phyloP scores from a whole-genome alignment of 2,113 vertebrate species.

The Paramormyrops kingsleyae region DNA sequence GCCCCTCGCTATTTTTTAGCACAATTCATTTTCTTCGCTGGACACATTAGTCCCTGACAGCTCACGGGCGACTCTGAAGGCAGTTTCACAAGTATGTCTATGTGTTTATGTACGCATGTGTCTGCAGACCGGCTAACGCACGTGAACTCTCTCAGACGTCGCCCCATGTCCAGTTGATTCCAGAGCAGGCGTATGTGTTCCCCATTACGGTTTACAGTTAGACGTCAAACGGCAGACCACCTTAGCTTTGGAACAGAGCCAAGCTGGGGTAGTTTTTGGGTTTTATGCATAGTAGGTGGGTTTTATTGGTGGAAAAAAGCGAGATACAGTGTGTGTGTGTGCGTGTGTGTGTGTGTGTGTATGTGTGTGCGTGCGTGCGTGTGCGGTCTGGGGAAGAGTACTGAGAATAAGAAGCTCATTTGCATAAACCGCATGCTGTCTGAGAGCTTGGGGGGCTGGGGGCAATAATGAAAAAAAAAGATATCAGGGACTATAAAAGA shows the following conservation, averaged over 20 bases:
- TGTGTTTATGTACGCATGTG: background rate
- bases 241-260: background rate
- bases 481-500: constrained; percentile 56
- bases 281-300: constrained; percentile 31
- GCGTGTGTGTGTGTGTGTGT: constrained; percentile 53
- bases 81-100: background rate
- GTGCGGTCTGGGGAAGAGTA: constrained; percentile 53
- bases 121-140: background rate
- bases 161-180: background rate
- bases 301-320: constrained; percentile 52
- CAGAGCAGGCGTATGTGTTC: background rate
- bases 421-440: constrained; percentile 80
- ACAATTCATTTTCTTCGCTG: constrained; percentile 67
- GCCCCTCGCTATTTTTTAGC: constrained; percentile 50
- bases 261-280: constrained; percentile 21
- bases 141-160: background rate
- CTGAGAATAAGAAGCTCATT: constrained; percentile 73
- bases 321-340: constrained; percentile 40
- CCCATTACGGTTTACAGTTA: background rate
- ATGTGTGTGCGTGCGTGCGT: constrained; percentile 63
- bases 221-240: background rate
- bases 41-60: constrained; percentile 39
- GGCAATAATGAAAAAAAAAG: constrained; percentile 56
- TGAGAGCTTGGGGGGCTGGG: constrained; percentile 46
- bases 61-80: constrained; percentile 39